Percentiles rank a stretch among this genome's conserved stretches.
These are phyloP conservation scores for Rhipidura dahli DNA, from an alignment of 2,113 vertebrate species.

Conservation along the genomic window DNA sequence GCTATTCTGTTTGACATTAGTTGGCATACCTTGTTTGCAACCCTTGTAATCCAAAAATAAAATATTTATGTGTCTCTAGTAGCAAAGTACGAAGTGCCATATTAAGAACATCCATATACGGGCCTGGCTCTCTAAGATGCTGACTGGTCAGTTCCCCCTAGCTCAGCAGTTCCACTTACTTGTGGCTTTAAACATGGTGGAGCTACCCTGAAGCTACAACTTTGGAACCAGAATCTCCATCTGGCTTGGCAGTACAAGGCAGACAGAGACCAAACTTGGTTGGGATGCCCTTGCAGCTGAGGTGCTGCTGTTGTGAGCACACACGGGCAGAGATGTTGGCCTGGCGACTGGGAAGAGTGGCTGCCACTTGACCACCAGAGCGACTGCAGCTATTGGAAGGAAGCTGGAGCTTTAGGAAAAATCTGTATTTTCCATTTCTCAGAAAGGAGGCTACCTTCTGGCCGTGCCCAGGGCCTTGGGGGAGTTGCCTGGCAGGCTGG, in stretches of 20 bases:
- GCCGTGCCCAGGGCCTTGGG: background rate
- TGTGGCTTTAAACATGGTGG: background rate
- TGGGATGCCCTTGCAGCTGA: background rate
- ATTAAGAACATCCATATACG: constrained; percentile 60
- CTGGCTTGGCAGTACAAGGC: background rate
- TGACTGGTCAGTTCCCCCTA: background rate
- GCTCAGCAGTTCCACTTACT: background rate
- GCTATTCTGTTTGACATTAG: constrained; percentile 65
- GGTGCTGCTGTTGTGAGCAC: background rate
- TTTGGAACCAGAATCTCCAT: background rate
- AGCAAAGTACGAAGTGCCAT: constrained; percentile 43
- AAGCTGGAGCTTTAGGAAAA: background rate
- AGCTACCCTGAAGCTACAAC: background rate
- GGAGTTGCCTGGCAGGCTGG: background rate
- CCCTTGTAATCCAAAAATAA: constrained; percentile 64
- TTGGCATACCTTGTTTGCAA: constrained; percentile 64
- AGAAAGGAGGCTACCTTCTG: background rate
- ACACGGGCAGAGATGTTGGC: background rate
- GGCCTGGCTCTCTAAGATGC: constrained; percentile 15
- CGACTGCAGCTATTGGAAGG: background rate
- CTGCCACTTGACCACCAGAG: background rate
- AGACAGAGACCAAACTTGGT: background rate
- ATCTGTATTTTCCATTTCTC: background rate
- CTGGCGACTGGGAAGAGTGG: background rate
- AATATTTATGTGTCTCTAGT: constrained; percentile 67